These are phyloP conservation scores for Mormyrus hasselquistii DNA, from an alignment of 2,797 vertebrate species.

Conservation along the genomic window DNA sequence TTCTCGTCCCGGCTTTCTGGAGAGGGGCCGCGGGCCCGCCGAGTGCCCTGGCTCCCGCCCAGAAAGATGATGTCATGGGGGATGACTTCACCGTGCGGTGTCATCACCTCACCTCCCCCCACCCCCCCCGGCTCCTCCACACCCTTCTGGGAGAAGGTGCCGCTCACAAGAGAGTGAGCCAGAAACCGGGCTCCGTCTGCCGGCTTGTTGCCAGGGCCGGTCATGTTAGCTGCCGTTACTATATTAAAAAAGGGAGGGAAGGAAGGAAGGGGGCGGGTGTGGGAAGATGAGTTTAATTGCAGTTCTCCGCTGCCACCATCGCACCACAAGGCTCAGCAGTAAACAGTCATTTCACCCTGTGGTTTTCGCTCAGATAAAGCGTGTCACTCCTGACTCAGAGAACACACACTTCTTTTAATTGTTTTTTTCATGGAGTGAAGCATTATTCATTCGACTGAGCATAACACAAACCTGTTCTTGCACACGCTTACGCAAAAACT, in stretches of 20 bases:
- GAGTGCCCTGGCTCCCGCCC: constrained; percentile 40
- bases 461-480: background rate
- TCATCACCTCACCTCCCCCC: constrained; percentile 44
- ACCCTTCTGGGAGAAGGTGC: constrained; percentile 21
- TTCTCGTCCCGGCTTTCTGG: background rate
- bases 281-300: constrained; percentile 42
- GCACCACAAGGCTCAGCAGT: constrained; percentile 41
- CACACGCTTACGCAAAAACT: background rate
- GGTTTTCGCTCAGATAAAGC: constrained; percentile 17
- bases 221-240: constrained; percentile 23
- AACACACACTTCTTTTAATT: background rate
- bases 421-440: background rate
- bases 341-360: constrained; percentile 32
- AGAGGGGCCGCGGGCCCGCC: constrained; percentile 33
- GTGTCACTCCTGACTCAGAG: constrained; percentile 4
- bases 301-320: constrained; percentile 42
- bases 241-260: constrained; percentile 29
- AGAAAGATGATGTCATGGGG: constrained; percentile 48
- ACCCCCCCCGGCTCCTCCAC: background rate
- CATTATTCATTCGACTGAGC: background rate
- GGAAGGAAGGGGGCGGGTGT: constrained; percentile 22
- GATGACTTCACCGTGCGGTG: constrained; percentile 51
- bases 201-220: constrained; percentile 4
- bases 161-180: constrained; percentile 2
- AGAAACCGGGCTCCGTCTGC: constrained; percentile 31